Base-by-base conservation (phyloP, 2,888 invertebrate genomes). In the Oligia strigilis region DNA sequence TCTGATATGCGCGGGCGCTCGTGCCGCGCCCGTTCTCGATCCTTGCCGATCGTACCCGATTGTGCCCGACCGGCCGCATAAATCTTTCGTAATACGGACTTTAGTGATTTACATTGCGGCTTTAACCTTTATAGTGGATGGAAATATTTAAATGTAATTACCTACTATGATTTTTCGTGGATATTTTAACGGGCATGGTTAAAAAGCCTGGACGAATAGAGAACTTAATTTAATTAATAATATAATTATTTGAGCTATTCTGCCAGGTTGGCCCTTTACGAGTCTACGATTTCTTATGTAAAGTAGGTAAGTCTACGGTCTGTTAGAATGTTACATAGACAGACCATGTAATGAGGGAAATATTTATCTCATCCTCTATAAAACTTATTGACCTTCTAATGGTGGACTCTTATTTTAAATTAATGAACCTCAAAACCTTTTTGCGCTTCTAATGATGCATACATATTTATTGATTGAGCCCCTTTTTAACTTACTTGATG, bases 1-100 rank as follows among this genome's bases (percentile, higher is more conserved):
- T 90, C 90, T 89, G 90, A 90, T 90, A 89, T 79, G 90, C 86
- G 80, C 89, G 23, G 52, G 82, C 89, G 89, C 90, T 89, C 90
- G 90, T 89, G 90, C 89, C 93, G 89, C 91, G 91, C 93, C 93
- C 91, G 91, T 89, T 91, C 91, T 87, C 90, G 91, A 92, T 93
- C 89, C 85, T 82, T 78, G 78, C 85, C 87, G 89, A 89, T 89
- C 80, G 81, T 78, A 84, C 82, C 87, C 85, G 91, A 92, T 92
- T 90, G 82, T 85, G 77, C 88, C 84, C 89, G 86, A 88, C 78
- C 80, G 84, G 82, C 86, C 83, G 84, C 71, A 90, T 92, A 92
- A 93, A 92, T 93, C 91, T 92, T 90, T 87, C 86, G 89, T 88
- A 92, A 91, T 89, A 87, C 81, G 88, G 87, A 84, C 90, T 85